These are phyloP conservation scores for Hanleya hanleyi DNA, from an alignment of 2,888 invertebrate species.

Conservation along the genomic window DNA sequence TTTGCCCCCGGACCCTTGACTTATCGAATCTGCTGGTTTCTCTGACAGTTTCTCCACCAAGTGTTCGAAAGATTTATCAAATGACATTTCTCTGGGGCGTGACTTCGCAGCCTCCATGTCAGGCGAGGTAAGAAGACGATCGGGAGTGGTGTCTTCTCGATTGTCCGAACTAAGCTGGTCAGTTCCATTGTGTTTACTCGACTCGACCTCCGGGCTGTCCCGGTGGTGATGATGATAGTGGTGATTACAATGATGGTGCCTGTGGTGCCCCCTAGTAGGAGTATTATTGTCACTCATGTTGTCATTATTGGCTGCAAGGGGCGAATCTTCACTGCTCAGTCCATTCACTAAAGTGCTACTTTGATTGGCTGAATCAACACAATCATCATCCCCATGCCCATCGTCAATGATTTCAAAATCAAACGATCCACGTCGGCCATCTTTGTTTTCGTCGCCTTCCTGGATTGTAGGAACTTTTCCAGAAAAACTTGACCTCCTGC, in stretches of 20 bases:
- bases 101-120: slow-evolving; percentile 20
- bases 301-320: not conserved
- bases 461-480: slow-evolving; percentile 3
- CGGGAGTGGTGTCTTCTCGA: not conserved
- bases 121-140: not conserved
- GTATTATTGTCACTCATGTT: slow-evolving; percentile 4
- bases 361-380: not conserved
- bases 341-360: not conserved
- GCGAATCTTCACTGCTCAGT: not conserved
- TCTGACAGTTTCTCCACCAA: slow-evolving; percentile 60
- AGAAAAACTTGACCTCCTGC: not conserved
- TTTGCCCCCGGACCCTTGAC: not conserved
- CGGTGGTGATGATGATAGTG: not conserved
- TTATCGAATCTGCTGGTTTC: slow-evolving; percentile 46
- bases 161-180: not conserved
- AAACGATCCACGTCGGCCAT: not conserved
- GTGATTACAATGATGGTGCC: not conserved
- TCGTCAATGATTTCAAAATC: not conserved
- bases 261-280: not conserved
- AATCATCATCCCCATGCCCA: not conserved
- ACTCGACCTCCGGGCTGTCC: not conserved
- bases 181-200: not conserved
- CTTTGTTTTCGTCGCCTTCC: not conserved
- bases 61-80: slow-evolving; percentile 62
- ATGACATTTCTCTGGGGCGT: slow-evolving; percentile 49